Evolutionary conservation across 64 coral and sea anemone genomes (phyloP).

Genomic region (Pachyseris speciosa): DNA sequence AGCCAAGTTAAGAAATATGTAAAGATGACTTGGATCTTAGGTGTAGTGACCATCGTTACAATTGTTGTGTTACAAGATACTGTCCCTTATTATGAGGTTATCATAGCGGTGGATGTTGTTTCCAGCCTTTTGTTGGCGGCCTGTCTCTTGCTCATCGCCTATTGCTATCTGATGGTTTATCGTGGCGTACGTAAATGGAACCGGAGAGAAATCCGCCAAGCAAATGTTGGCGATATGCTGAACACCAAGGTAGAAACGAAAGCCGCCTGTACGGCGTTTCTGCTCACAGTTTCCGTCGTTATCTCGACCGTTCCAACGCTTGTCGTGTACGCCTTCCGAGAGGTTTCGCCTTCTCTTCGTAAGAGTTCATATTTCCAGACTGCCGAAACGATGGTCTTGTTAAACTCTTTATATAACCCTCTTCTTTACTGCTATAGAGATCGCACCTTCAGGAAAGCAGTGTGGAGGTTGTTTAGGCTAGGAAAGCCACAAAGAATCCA

Average conservation of each 20-base stretch:
- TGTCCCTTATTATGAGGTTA: no score
- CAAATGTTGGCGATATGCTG: neutral
- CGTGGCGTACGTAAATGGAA: neutral
- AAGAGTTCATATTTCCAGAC: neutral
- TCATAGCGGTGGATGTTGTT: no score
- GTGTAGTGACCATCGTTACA: neutral
- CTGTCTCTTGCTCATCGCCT: neutral
- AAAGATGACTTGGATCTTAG: neutral
- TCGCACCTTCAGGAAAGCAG: neutral
- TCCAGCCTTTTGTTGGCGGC: neutral
- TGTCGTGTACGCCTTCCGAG: neutral
- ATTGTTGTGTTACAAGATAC: no score
- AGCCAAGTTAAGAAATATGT: neutral
- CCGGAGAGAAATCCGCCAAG: neutral
- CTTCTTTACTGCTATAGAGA: neutral
- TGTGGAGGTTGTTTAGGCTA: neutral
- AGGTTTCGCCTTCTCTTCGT: neutral
- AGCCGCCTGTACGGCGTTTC: neutral
- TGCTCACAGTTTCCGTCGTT: neutral
- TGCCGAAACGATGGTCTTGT: neutral
- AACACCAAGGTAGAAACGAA: neutral
- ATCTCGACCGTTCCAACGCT: neutral
- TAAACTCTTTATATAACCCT: neutral
- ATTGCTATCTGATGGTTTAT: neutral
- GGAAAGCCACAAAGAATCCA: neutral